A percentile compares a stretch with the other conserved stretches of the same genome.
Evolutionary conservation across 2,888 invertebrate genomes (phyloP).

Genomic region (Sussaba pulchella): DNA sequence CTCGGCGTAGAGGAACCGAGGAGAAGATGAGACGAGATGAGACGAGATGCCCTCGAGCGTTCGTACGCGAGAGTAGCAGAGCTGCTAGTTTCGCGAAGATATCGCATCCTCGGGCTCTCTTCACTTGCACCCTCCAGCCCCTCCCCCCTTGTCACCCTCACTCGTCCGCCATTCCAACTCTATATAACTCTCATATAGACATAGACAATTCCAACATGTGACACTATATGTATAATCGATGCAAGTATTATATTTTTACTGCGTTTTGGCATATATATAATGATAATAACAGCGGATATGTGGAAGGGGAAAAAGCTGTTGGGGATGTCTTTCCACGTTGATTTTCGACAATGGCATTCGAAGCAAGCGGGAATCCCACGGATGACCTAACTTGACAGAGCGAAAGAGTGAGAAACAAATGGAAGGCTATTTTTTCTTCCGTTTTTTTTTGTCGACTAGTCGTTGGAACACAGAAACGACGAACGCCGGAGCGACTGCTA

Average conservation of each 20-base stretch:
- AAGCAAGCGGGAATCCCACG: background rate
- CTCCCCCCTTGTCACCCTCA: background rate
- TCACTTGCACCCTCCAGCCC: slow-evolving; percentile 3
- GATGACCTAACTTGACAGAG: slow-evolving; percentile 17
- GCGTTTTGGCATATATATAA: background rate
- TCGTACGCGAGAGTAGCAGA: background rate
- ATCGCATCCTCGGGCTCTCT: slow-evolving; percentile 39
- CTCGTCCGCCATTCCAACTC: background rate
- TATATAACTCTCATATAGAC: slow-evolving; percentile 21
- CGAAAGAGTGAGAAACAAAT: slow-evolving; percentile 31
- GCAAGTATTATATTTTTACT: background rate
- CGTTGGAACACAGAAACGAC: background rate
- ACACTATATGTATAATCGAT: background rate
- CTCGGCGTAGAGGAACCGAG: background rate
- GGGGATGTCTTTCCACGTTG: background rate
- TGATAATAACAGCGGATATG: no score
- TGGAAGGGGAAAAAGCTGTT: background rate
- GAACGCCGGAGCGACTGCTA: background rate
- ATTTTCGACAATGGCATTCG: background rate
- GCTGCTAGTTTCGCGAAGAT: slow-evolving; percentile 5
- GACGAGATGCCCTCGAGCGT: slow-evolving; percentile 38
- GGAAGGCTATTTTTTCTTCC: slow-evolving; percentile 32
- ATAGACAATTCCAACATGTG: background rate
- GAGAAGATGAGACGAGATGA: background rate
- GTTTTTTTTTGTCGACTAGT: background rate